phyloP scores from a whole-genome alignment of 2,888 invertebrate species.

The Phyllotreta cruciferae region DNA sequence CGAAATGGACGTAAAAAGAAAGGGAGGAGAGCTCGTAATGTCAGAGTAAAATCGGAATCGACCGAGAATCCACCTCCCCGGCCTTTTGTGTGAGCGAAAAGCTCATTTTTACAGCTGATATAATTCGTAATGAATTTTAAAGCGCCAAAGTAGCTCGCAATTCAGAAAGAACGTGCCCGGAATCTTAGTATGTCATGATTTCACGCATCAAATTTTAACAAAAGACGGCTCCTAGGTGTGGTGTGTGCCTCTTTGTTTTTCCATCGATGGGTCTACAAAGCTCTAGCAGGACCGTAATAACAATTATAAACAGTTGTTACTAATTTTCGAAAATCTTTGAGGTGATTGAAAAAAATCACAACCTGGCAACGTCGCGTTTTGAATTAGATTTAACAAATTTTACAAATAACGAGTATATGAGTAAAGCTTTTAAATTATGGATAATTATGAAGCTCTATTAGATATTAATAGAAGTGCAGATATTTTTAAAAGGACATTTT shows the following conservation, averaged over 20 bases:
- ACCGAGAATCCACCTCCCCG: conserved; percentile 22
- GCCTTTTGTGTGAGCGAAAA: conserved; percentile 42
- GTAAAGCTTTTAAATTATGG: too few species aligned
- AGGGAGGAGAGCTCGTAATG: conserved; percentile 15
- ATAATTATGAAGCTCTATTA: too few species aligned
- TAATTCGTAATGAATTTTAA: conserved; percentile 62
- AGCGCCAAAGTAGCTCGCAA: conserved; percentile 58
- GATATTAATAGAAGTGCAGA: too few species aligned
- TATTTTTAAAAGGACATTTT: neutral
- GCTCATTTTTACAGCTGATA: conserved; percentile 60
- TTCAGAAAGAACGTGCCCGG: conserved; percentile 59
- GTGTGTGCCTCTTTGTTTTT: conserved; percentile 40
- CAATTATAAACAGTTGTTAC: too few species aligned
- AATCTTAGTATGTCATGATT: conserved; percentile 50
- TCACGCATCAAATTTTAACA: conserved; percentile 47
- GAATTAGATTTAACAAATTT: too few species aligned
- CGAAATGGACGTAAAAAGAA: conserved; percentile 4
- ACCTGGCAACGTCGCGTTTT: too few species aligned
- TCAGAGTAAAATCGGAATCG: conserved; percentile 31
- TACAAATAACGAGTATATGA: too few species aligned
- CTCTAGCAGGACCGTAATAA: conserved; percentile 21
- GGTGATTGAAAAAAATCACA: too few species aligned
- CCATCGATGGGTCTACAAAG: conserved; percentile 16
- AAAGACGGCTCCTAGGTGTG: conserved; percentile 24
- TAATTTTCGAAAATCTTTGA: too few species aligned